Evolutionary conservation across 2,113 vertebrate species (phyloP).

Genomic region (Cavia aperea): DNA sequence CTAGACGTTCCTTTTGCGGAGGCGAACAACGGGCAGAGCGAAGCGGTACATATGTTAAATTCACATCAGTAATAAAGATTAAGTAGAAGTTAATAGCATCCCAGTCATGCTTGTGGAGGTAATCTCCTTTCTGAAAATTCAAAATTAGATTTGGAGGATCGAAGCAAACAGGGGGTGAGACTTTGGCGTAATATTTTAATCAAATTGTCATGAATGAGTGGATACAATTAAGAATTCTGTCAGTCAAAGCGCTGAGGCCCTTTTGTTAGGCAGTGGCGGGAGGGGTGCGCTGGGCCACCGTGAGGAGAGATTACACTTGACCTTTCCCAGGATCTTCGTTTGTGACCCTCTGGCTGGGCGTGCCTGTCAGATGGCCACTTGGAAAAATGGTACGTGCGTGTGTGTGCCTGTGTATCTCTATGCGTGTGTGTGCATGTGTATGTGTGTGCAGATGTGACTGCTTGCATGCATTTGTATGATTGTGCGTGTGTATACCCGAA

Average conservation of each 20-base stretch:
- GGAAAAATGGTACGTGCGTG: background rate
- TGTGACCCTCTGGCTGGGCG: slow-evolving; percentile 78
- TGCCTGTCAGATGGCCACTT: slow-evolving; percentile 73
- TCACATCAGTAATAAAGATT: slow-evolving; percentile 97
- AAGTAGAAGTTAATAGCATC: slow-evolving; percentile 99
- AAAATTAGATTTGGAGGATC: slow-evolving; percentile 99
- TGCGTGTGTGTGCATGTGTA: accelerated
- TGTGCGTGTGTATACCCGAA: accelerated
- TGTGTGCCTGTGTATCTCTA: accelerated
- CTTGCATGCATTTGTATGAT: background rate
- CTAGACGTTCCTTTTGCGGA: slow-evolving; percentile 76
- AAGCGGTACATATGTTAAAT: slow-evolving; percentile 97
- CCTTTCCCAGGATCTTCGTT: slow-evolving; percentile 80
- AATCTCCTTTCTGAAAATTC: slow-evolving; percentile 98
- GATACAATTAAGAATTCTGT: slow-evolving; percentile 99
- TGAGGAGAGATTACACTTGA: slow-evolving; percentile 79
- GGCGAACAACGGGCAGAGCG: slow-evolving; percentile 80
- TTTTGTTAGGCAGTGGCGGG: slow-evolving; percentile 86
- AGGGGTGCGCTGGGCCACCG: slow-evolving; percentile 74
- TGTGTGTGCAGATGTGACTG: background rate
- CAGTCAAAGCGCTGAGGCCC: slow-evolving; percentile 90
- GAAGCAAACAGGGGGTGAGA: slow-evolving; percentile 99
- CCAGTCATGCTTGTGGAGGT: slow-evolving; percentile 96
- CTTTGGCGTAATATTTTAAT: slow-evolving; percentile 99
- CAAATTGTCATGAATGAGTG: slow-evolving; percentile 99